Conservation (phyloP, 2,113 vertebrate species). For the Pelodiscus sinensis region DNA sequence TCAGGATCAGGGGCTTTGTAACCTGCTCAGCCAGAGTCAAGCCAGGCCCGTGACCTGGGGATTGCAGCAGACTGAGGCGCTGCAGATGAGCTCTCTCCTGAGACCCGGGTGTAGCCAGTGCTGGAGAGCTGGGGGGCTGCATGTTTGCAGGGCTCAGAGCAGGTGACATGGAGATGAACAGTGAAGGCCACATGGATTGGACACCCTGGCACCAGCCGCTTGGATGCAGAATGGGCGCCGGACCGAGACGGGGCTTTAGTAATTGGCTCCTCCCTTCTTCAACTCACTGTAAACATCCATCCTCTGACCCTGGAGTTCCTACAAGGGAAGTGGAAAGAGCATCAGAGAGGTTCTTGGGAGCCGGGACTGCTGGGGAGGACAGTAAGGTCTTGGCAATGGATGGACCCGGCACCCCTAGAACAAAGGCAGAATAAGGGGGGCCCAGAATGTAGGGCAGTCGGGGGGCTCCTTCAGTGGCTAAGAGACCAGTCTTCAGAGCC, state of each 20-base stretch:
- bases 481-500: no score
- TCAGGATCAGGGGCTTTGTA: not conserved
- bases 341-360: not conserved
- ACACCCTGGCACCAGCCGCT: not conserved
- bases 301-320: not conserved
- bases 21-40: not conserved
- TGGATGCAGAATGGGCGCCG: not conserved
- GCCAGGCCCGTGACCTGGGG: not conserved
- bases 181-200: not conserved
- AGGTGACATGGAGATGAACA: not conserved
- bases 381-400: no score
- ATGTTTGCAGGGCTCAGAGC: not conserved
- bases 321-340: not conserved
- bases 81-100: not conserved
- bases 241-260: not conserved
- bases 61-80: not conserved
- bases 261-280: not conserved
- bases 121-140: not conserved
- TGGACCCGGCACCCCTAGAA: no score
- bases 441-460: no score
- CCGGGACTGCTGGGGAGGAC: no score
- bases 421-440: no score
- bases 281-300: not conserved
- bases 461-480: no score
- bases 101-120: not conserved